Evolutionary conservation across 2,797 vertebrate species (phyloP), one percentile per base, ranked within the genome.

Genomic region (Myotis vivesi): DNA sequence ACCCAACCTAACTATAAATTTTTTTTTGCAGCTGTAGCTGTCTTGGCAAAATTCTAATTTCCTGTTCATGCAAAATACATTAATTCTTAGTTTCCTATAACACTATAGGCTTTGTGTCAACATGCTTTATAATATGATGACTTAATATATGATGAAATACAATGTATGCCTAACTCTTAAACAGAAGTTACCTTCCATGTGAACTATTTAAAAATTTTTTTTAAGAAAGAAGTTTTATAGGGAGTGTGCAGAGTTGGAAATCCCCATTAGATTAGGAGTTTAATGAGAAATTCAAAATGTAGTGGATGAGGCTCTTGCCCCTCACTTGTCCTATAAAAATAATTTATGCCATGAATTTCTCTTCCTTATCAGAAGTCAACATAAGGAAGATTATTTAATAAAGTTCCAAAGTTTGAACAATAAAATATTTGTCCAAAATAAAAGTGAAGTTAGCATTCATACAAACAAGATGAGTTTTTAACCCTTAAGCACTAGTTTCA

Each of bases 91-190:
- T 92, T 95, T 95, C n/a, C 73, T 73, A 12, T 73, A 79, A 88
- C 33, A 85, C 20, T 23, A 19, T 2, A 79, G 41, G 73, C 17
- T 89, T 92, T 80, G 72, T 95, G 77, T 92, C 76, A 89, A 57
- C 87, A 94, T 89, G 72, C 71, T 94, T 94, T 91, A 38, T 77
- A 85, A 79, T 75, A 87, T 30, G 38, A 87, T 93, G 51, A 94
- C 28, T 96, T 95, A 90, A 55, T 89, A 76, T 69, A 57, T 91
- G 66, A 73, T 87, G 90, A 92, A 95, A 96, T 84, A 33, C 10
- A 91, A 59, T 36, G 23, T 91, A 76, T 83, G 28, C 38, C 46
- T 85, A 76, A 82, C 75, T 94, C 30, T 92, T 90, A 51, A 87
- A 85, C 15, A 85, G 28, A 80, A 55, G 4, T 75, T 68, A 72